These are phyloP conservation scores for Simalia tracyae DNA, from an alignment of 2,797 vertebrate species.

Conservation along the genomic window DNA sequence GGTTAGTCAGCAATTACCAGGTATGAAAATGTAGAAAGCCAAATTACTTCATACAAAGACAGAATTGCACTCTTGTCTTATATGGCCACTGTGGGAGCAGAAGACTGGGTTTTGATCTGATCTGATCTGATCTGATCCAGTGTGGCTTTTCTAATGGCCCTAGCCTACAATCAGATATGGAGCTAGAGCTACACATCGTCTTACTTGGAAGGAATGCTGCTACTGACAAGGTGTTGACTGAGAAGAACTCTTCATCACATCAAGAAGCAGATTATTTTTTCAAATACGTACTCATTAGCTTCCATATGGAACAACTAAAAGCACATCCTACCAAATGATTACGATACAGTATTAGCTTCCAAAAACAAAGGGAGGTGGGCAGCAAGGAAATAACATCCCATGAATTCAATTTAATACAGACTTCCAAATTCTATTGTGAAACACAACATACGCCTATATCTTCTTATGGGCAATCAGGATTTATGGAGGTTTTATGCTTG, in stretches of 20 bases:
- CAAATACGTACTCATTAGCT: not conserved
- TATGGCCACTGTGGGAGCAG: not conserved
- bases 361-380: not conserved
- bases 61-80: too few relatives aligned
- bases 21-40: not conserved
- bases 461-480: not conserved
- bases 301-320: not conserved
- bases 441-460: not conserved
- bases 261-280: not conserved
- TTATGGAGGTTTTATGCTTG: not conserved
- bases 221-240: not conserved
- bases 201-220: too few relatives aligned
- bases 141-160: not conserved
- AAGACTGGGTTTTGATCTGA: too few relatives aligned
- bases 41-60: not conserved
- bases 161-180: not conserved
- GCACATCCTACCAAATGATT: not conserved
- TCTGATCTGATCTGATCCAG: not conserved
- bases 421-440: slow-evolving; percentile 7
- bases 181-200: not conserved
- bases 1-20: not conserved
- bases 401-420: not conserved
- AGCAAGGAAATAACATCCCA: not conserved
- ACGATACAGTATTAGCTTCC: slow-evolving; percentile 3
- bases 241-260: not conserved